Evolutionary conservation across 2,113 vertebrate species (phyloP).

Genomic region (Spheniscus mendiculus): DNA sequence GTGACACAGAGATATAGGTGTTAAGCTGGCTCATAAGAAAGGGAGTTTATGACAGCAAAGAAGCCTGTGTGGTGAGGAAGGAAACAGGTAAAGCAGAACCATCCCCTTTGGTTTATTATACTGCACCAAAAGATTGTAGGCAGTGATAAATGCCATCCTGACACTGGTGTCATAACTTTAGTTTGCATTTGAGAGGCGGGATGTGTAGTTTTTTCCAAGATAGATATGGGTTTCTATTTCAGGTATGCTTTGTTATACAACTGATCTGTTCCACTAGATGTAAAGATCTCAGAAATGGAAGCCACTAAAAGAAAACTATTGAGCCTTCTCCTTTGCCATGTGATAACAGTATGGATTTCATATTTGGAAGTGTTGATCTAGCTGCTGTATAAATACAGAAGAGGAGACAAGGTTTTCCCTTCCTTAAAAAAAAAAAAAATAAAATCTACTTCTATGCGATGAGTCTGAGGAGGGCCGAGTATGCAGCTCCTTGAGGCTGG

Average conservation of each 20-base stretch:
- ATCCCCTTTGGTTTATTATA: not conserved
- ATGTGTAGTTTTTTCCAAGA: not conserved
- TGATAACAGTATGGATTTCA: not conserved
- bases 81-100: not conserved
- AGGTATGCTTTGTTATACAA: not conserved
- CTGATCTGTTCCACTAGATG: not conserved
- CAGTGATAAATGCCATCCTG: not conserved
- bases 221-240: not conserved
- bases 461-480: not conserved
- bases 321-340: not conserved
- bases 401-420: not conserved
- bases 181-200: not conserved
- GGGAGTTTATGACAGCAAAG: not conserved
- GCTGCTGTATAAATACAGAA: not conserved
- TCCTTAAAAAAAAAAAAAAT: not conserved
- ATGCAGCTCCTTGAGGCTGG: not conserved
- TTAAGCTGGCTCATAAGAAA: not conserved
- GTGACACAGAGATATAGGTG: not conserved
- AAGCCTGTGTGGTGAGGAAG: not conserved
- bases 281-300: not conserved
- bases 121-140: not conserved
- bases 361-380: not conserved
- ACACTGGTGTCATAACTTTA: not conserved
- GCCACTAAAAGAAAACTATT: not conserved
- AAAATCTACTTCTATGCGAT: fast-evolving